These are phyloP conservation scores for Prosapia bicincta DNA, from an alignment of 2,888 invertebrate species.

Conservation along the genomic window DNA sequence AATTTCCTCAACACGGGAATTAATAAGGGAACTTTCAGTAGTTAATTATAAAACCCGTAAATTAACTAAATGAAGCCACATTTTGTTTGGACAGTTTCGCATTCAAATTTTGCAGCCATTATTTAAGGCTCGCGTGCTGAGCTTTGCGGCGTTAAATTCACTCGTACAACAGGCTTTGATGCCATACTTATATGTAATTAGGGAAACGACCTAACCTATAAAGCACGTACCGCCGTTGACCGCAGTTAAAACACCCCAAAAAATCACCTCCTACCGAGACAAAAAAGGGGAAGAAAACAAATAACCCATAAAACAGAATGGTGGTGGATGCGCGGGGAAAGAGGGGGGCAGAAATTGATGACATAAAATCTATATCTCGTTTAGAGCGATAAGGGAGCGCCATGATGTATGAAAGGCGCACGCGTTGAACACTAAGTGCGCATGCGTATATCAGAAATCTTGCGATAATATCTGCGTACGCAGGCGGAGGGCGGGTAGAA, in stretches of 20 bases:
- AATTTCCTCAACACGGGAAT: too few species aligned
- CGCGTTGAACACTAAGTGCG: constrained; percentile 9
- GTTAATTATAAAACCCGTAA: too few species aligned
- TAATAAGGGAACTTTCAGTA: too few species aligned
- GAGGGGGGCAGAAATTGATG: constrained; percentile 20
- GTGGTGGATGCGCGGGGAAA: neutral
- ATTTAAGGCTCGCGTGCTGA: neutral
- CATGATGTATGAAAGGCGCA: constrained; percentile 21
- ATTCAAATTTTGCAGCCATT: neutral
- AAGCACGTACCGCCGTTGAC: neutral
- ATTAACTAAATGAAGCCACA: neutral
- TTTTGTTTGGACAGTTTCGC: neutral
- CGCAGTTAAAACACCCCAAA: neutral
- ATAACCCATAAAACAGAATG: constrained; percentile 22
- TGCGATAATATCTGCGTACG: constrained; percentile 22
- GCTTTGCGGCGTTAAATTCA: neutral
- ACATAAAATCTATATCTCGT: constrained; percentile 28
- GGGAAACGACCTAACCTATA: neutral
- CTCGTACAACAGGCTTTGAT: too few species aligned
- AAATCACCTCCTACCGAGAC: constrained; percentile 11
- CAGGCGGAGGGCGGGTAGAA: constrained; percentile 17
- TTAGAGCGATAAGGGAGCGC: constrained; percentile 16
- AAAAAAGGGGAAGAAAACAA: constrained; percentile 20
- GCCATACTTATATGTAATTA: neutral
- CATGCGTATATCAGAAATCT: constrained; percentile 13